Evolutionary conservation across 2,797 vertebrate genomes (phyloP).

Genomic region (Poecilia wingei): DNA sequence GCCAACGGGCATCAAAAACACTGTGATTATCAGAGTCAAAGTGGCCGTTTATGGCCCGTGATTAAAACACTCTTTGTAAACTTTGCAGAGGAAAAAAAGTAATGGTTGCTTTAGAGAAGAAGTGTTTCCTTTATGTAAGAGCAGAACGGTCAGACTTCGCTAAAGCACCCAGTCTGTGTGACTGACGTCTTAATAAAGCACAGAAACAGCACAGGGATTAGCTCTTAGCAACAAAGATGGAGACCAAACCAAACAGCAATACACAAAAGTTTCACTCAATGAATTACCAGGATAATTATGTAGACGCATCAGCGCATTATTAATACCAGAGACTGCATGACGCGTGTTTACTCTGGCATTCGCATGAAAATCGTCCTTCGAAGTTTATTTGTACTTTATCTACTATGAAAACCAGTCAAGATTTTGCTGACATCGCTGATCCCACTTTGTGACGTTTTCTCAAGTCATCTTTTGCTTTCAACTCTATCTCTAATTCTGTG

Average conservation of each 20-base stretch:
- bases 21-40: neutral
- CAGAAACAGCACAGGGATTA: constrained; percentile 30
- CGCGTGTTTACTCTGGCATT: neutral
- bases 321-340: neutral
- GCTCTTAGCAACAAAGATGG: constrained; percentile 46
- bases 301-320: neutral
- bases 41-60: neutral
- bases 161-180: constrained; percentile 17
- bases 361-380: neutral
- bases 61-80: neutral
- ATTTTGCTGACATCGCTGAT: neutral
- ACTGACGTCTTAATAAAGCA: constrained; percentile 50
- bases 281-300: neutral
- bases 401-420: neutral
- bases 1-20: no score
- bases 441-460: neutral
- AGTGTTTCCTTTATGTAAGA: neutral
- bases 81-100: constrained; percentile 2
- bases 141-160: neutral
- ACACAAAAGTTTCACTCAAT: neutral
- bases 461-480: neutral
- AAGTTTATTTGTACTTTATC: neutral
- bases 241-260: constrained; percentile 44
- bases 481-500: neutral
- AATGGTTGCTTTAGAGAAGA: constrained; percentile 4